phyloP scores from a whole-genome alignment of 2,888 invertebrate genomes.

The Petrolisthes cinctipes region DNA sequence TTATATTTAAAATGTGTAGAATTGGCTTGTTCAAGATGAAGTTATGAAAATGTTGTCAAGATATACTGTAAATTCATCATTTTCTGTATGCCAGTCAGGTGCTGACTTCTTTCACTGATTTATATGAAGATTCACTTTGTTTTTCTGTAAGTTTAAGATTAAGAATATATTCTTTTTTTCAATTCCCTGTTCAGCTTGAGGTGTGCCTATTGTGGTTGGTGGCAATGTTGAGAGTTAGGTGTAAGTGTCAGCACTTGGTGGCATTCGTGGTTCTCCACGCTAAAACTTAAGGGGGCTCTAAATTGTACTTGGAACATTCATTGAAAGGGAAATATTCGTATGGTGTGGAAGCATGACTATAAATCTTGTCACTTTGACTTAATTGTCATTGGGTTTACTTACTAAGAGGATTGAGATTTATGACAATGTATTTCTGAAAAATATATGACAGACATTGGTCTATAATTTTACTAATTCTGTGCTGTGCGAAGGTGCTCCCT shows the following conservation, averaged over 20 bases:
- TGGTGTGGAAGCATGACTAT: constrained; percentile 61
- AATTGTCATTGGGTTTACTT: constrained; percentile 59
- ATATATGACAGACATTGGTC: constrained; percentile 62
- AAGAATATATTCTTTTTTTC: not conserved
- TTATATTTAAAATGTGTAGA: not conserved
- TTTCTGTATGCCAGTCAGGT: constrained; percentile 34
- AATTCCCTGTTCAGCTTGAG: constrained; percentile 37
- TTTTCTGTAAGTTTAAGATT: constrained; percentile 30
- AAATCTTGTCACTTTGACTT: constrained; percentile 62
- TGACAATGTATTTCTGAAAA: constrained; percentile 54
- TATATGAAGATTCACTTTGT: constrained; percentile 28
- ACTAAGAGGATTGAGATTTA: constrained; percentile 59
- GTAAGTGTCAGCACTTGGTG: constrained; percentile 39
- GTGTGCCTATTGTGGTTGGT: constrained; percentile 39
- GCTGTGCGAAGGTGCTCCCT: constrained; percentile 58
- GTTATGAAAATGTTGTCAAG: not conserved
- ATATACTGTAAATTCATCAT: constrained; percentile 11
- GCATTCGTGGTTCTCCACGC: constrained; percentile 54
- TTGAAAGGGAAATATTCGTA: constrained; percentile 53
- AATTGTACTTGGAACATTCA: constrained; percentile 47
- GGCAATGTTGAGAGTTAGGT: constrained; percentile 35
- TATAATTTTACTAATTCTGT: constrained; percentile 61
- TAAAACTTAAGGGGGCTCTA: constrained; percentile 58
- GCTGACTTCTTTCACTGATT: constrained; percentile 34
- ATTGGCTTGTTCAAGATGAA: constrained; percentile 8